phyloP scores from a whole-genome alignment of 2,888 invertebrate species.

The Melipona beecheii region DNA sequence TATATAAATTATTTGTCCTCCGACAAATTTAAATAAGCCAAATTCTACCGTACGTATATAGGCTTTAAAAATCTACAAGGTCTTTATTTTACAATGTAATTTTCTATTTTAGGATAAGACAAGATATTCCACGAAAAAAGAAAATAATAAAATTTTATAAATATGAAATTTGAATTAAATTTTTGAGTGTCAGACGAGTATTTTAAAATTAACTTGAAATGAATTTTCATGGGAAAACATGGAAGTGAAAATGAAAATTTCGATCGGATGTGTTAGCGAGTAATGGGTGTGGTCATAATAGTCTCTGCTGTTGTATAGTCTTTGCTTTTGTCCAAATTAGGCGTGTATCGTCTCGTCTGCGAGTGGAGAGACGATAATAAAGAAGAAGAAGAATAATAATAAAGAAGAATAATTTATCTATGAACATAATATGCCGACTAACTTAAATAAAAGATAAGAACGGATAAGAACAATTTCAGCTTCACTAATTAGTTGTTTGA shows the following conservation, averaged over 20 bases:
- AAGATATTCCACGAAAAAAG: too few relatives aligned
- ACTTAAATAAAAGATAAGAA: background rate
- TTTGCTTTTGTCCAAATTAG: conserved; percentile 17
- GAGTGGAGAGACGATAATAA: background rate
- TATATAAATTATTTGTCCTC: too few relatives aligned
- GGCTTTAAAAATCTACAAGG: too few relatives aligned
- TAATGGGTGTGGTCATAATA: background rate
- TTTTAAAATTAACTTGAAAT: too few relatives aligned
- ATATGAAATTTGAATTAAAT: too few relatives aligned
- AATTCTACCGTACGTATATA: too few relatives aligned
- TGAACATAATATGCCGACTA: conserved; percentile 1
- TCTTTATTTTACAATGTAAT: too few relatives aligned
- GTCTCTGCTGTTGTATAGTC: background rate
- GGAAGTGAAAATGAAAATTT: conserved; percentile 8
- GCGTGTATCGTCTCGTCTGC: background rate
- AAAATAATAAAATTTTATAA: too few relatives aligned
- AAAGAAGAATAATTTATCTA: conserved; percentile 8
- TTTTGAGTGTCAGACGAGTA: background rate
- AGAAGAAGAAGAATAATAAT: too few relatives aligned
- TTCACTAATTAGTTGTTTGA: background rate
- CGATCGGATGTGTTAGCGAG: background rate
- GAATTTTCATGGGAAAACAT: background rate
- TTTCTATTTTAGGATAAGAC: too few relatives aligned
- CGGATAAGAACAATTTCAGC: background rate
- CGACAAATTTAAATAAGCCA: too few relatives aligned